phyloP scores from a whole-genome alignment of 1,140 invertebrate genomes.

The Apocrypta bakeri region DNA sequence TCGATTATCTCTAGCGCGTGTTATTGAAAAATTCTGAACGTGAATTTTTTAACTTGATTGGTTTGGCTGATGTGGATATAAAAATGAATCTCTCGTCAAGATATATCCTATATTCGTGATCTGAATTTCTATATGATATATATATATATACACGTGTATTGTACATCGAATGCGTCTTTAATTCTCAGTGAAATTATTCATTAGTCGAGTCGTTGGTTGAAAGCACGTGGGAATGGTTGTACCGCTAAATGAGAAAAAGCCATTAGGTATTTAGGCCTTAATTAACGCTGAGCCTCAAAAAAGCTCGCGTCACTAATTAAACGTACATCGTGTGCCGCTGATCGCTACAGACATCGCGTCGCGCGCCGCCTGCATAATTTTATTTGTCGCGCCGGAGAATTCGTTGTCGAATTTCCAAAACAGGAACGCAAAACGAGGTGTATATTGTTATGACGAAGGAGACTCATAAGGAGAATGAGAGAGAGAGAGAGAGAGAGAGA shows the following conservation, averaged over 20 bases:
- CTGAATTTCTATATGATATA: background rate
- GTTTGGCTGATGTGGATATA: no score
- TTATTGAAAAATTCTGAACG: no score
- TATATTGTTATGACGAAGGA: background rate
- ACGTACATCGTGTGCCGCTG: conserved; percentile 1
- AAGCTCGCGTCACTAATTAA: conserved; percentile 26
- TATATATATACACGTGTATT: background rate
- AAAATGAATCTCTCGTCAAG: no score
- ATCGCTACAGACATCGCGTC: conserved; percentile 4
- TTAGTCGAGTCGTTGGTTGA: background rate
- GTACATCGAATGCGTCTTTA: no score
- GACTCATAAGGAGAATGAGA: background rate
- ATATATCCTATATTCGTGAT: no score
- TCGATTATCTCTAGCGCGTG: no score
- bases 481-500: background rate
- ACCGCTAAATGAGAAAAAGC: conserved; percentile 4
- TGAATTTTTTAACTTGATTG: no score
- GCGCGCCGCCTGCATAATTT: conserved; percentile 11
- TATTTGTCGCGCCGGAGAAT: conserved; percentile 1
- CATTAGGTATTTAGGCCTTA: conserved; percentile 37
- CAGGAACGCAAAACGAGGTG: background rate
- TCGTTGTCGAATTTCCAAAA: background rate
- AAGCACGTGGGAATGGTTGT: background rate
- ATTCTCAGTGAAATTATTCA: conserved; percentile 28
- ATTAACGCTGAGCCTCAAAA: conserved; percentile 20